Evolutionary conservation across 2,888 invertebrate genomes (phyloP), one percentile per base, ranked within the genome.

Genomic region (Limnephilus lunatus): DNA sequence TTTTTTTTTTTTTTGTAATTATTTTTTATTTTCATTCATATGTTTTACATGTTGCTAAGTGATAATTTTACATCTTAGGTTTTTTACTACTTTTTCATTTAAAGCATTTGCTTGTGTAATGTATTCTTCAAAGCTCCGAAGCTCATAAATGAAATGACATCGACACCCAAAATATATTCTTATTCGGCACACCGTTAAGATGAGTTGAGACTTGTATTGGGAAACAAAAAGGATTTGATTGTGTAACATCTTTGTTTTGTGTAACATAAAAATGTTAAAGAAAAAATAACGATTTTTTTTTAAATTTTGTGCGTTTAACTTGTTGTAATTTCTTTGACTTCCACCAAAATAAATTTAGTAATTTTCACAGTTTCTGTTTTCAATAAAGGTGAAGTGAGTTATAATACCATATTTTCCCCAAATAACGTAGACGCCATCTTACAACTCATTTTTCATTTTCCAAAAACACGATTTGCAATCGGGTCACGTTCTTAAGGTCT

Each of bases 401-500:
- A 35, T 53, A 87, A 35, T 87, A 31, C 87, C 35, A 19, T 68
- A n/a, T n/a, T 68, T 68, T 68, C 68, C 9, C 68, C 25, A 68
- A 68, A 68, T 68, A 68, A 68, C 68, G 68, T n/a, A 32, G 35
- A 32, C 83, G 83, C 25, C 68, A 68, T 68, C 68, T 68, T 68
- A 68, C 48, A 48, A 30, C 86, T 48, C 48, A 90, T 85, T 90
- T 90, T 90, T 68, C 85, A 90, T 85, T 90, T 90, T 35, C 25
- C 85, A 81, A 91, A 91, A 81, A 48, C 32, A 81, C n/a, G 44
- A 44, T 92, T 89, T 81, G 85, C 39, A 90, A 25, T 87, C 90
- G 80, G 80, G 53, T 81, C 92, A 92, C 92, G 92, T 90, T 81
- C 86, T 39, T 81, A 89, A 89, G 25, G 88, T 92, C 89, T 82